Evolutionary conservation across 2,113 vertebrate species (phyloP).

Genomic region (Gymnobelideus leadbeateri): DNA sequence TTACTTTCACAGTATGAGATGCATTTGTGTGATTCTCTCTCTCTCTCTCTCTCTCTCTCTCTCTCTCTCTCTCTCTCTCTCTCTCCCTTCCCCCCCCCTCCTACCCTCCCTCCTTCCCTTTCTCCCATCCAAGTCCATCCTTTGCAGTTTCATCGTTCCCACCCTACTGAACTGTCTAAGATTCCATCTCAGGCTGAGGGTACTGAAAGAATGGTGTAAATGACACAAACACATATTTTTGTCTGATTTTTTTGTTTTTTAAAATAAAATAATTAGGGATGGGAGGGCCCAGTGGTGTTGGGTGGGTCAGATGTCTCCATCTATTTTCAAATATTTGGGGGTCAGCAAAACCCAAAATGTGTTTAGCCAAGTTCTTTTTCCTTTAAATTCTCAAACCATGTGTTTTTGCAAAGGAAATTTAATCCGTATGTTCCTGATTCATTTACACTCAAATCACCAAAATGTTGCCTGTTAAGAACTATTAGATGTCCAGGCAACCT

Average conservation of each 20-base stretch:
- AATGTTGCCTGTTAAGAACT: rapidly evolving
- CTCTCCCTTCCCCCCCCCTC: too few species aligned
- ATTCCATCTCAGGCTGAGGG: not conserved
- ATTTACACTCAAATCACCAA: not conserved
- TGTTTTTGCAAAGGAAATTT: not conserved
- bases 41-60: not conserved
- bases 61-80: too few species aligned
- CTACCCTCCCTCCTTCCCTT: not conserved
- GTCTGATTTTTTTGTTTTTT: not conserved
- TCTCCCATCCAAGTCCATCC: not conserved
- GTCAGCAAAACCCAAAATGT: not conserved
- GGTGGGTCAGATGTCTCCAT: not conserved
- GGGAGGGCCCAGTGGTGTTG: not conserved
- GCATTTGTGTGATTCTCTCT: not conserved
- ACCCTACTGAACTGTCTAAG: not conserved
- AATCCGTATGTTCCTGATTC: not conserved
- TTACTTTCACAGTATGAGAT: conserved; percentile 41
- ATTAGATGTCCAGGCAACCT: not conserved
- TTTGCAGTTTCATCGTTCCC: not conserved
- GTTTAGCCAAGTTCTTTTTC: not conserved
- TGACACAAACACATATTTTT: not conserved
- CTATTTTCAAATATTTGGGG: not conserved
- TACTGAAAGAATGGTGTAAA: not conserved
- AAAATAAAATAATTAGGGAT: not conserved
- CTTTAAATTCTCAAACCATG: not conserved